phyloP scores from a whole-genome alignment of 2,113 vertebrate species.

The Zeus faber region DNA sequence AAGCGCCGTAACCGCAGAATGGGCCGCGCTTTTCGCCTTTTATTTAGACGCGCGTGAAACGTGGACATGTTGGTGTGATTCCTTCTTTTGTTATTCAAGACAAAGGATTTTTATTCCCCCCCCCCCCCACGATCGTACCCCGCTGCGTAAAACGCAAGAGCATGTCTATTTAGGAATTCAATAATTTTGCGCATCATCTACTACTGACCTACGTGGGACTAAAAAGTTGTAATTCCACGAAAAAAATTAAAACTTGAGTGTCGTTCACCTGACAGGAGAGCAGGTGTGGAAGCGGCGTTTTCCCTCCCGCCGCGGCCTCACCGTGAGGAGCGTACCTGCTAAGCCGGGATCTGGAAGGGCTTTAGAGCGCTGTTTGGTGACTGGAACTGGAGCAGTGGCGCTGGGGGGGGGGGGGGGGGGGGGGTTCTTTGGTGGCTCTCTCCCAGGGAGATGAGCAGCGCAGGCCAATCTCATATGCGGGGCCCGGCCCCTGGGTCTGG shows the following conservation, averaged over 20 bases:
- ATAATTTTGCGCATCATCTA: too few relatives aligned
- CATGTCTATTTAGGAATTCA: too few relatives aligned
- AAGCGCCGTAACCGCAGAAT: constrained; percentile 43
- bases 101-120: too few relatives aligned
- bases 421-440: constrained; percentile 57
- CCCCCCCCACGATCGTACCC: too few relatives aligned
- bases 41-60: constrained; percentile 21
- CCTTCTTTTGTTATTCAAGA: not conserved
- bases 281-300: constrained; percentile 44
- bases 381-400: constrained; percentile 49
- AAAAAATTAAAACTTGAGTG: constrained; percentile 6
- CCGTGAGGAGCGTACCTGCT: constrained; percentile 35
- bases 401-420: constrained; percentile 16
- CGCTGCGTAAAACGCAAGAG: too few relatives aligned
- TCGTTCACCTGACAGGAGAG: constrained; percentile 37
- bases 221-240: constrained; percentile 5
- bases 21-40: constrained; percentile 14
- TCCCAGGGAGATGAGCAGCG: constrained; percentile 70
- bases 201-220: too few relatives aligned
- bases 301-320: constrained; percentile 7
- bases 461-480: constrained; percentile 87
- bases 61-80: not conserved
- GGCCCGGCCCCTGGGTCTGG: constrained; percentile 91
- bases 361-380: constrained; percentile 63
- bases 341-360: constrained; percentile 64